Conservation (phyloP, 2,888 invertebrate species). For the Drosophila merina region DNA sequence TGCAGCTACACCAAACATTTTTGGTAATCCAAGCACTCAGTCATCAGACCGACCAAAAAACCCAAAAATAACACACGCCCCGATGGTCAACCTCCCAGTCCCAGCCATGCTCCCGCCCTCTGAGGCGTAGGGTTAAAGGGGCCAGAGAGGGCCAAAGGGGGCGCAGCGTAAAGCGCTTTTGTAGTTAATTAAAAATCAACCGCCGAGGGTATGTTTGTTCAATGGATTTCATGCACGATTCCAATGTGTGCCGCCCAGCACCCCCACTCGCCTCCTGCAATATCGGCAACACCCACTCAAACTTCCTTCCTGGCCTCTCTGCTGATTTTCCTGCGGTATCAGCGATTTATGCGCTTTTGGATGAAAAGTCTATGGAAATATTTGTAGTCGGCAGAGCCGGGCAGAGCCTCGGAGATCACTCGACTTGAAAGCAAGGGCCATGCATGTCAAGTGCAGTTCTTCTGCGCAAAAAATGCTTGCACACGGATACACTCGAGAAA, state of each 20-base stretch:
- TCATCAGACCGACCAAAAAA: slow-evolving; percentile 36
- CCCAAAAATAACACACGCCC: slow-evolving; percentile 37
- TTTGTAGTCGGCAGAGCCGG: slow-evolving; percentile 52
- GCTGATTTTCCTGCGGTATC: slow-evolving; percentile 48
- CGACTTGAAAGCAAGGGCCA: slow-evolving; percentile 42
- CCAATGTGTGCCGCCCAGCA: slow-evolving; percentile 36
- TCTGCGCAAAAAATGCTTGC: not conserved
- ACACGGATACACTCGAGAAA: slow-evolving; percentile 7
- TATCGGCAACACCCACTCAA: slow-evolving; percentile 1
- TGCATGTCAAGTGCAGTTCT: slow-evolving; percentile 63
- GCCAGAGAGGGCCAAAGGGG: slow-evolving; percentile 29
- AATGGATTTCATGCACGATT: slow-evolving; percentile 84
- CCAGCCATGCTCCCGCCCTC: not conserved
- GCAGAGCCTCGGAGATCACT: slow-evolving; percentile 24
- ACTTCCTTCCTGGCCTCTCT: not conserved
- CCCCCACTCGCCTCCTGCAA: not conserved
- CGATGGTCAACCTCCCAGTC: too few species aligned
- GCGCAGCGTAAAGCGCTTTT: slow-evolving; percentile 72
- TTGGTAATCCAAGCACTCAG: slow-evolving; percentile 63
- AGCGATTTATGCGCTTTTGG: slow-evolving; percentile 80
- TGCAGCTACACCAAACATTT: slow-evolving; percentile 43
- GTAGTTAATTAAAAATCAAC: slow-evolving; percentile 84
- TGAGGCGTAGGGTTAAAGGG: slow-evolving; percentile 9
- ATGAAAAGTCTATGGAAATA: slow-evolving; percentile 76
- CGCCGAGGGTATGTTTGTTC: slow-evolving; percentile 84